These are phyloP conservation scores for Aporrectodea caliginosa DNA, from an alignment of 1,140 invertebrate genomes.

Conservation along the genomic window DNA sequence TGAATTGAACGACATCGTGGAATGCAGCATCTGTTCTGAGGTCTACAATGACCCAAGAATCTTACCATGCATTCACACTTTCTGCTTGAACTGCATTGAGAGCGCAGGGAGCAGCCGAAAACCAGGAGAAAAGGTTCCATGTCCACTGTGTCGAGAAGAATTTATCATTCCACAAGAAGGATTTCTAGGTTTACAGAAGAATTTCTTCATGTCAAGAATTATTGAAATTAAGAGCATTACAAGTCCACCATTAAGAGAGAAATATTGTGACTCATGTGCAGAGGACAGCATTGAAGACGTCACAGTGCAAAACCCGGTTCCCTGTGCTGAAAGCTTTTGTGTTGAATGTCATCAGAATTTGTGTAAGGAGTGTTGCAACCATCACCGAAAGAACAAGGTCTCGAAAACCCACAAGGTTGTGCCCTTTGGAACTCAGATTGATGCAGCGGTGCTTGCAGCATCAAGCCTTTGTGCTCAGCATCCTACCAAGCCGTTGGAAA, in stretches of 20 bases:
- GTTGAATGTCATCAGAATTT: too few species aligned
- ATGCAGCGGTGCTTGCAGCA: too few species aligned
- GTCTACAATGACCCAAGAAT: slow-evolving; percentile 40
- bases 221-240: not conserved
- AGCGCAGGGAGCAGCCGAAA: not conserved
- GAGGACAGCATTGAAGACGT: too few species aligned
- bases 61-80: slow-evolving; percentile 45
- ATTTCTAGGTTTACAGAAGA: not conserved
- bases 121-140: not conserved
- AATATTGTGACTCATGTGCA: too few species aligned
- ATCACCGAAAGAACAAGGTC: too few species aligned
- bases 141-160: not conserved
- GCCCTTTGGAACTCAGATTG: too few species aligned
- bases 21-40: slow-evolving; percentile 41
- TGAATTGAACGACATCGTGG: slow-evolving; percentile 39
- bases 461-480: too few species aligned
- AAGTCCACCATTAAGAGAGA: too few species aligned
- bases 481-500: not conserved
- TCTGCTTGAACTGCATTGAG: slow-evolving; percentile 59
- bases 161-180: not conserved
- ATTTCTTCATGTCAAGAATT: not conserved
- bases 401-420: too few species aligned
- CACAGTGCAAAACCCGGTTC: too few species aligned
- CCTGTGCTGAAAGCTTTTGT: too few species aligned
- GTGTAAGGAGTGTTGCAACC: too few species aligned